Conservation (phyloP, 2,888 invertebrate species). For the Synanthedon vespiformis region DNA sequence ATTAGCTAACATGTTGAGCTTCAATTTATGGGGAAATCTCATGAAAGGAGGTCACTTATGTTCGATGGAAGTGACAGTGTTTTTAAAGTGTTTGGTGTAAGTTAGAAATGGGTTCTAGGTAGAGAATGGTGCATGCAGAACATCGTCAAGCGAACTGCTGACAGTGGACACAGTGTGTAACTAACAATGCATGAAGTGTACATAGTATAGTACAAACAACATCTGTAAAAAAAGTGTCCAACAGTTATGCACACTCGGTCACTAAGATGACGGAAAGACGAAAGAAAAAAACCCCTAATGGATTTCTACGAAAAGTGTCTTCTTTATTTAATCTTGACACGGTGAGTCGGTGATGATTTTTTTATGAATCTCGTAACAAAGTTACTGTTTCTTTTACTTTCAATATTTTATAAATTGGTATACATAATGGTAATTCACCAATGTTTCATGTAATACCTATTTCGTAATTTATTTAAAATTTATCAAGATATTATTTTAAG, state of each 20-base stretch:
- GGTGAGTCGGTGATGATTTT: constrained; percentile 69
- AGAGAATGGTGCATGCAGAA: constrained; percentile 66
- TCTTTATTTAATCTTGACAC: constrained; percentile 88
- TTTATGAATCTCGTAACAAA: neutral
- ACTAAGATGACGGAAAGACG: constrained; percentile 68
- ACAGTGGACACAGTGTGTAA: constrained; percentile 65
- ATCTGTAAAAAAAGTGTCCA: constrained; percentile 26
- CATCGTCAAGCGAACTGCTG: constrained; percentile 55
- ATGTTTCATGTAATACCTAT: neutral
- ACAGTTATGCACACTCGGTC: constrained; percentile 58
- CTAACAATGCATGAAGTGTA: constrained; percentile 71
- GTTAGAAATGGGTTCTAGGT: constrained; percentile 68
- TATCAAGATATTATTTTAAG: no score
- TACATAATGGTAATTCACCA: neutral
- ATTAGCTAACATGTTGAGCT: constrained; percentile 58
- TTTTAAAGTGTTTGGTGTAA: constrained; percentile 61
- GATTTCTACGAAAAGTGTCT: constrained; percentile 90
- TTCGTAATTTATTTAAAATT: no score
- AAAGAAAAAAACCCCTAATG: constrained; percentile 71
- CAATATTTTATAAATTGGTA: no score
- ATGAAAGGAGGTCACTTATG: constrained; percentile 29
- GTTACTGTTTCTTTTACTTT: neutral
- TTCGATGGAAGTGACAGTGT: constrained; percentile 32
- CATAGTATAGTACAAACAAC: constrained; percentile 60
- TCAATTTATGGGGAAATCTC: constrained; percentile 38